Evolutionary conservation across 2,797 vertebrate species (phyloP).

Genomic region (Streptopelia turtur): DNA sequence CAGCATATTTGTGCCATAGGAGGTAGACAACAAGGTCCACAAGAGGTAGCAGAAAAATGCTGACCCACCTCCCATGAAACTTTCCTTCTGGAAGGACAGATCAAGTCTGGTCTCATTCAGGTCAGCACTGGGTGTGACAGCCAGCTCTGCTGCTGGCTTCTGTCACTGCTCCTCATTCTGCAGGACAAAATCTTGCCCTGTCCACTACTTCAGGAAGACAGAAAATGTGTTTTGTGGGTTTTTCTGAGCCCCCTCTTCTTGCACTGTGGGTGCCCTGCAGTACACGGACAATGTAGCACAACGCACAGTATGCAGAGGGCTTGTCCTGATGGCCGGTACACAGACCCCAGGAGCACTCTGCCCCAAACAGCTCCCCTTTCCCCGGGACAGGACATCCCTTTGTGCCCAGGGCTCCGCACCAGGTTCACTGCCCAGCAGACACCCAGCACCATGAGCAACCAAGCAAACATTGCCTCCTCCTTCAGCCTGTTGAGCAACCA

Average conservation of each 20-base stretch:
- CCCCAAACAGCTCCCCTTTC: background rate
- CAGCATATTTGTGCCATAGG: background rate
- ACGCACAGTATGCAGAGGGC: rapidly evolving
- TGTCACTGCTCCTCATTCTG: background rate
- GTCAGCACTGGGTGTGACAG: background rate
- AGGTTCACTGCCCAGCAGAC: background rate
- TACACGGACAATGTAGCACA: background rate
- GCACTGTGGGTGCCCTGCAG: background rate
- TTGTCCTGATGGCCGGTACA: background rate
- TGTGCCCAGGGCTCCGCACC: rapidly evolving
- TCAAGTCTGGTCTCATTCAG: background rate
- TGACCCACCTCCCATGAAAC: background rate
- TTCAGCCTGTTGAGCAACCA: slow-evolving; percentile 60
- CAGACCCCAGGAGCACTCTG: background rate
- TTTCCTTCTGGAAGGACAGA: background rate
- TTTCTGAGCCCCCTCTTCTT: background rate
- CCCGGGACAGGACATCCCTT: background rate
- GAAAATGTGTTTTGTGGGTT: background rate
- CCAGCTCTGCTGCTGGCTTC: background rate
- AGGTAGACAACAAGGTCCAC: background rate
- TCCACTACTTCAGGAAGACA: background rate
- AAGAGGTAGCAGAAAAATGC: background rate
- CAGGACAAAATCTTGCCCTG: background rate
- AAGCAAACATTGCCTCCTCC: background rate
- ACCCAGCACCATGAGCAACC: background rate